These are phyloP conservation scores for Scaptodrosophila lebanonensis DNA, from an alignment of 1,140 invertebrate species.

Conservation along the genomic window DNA sequence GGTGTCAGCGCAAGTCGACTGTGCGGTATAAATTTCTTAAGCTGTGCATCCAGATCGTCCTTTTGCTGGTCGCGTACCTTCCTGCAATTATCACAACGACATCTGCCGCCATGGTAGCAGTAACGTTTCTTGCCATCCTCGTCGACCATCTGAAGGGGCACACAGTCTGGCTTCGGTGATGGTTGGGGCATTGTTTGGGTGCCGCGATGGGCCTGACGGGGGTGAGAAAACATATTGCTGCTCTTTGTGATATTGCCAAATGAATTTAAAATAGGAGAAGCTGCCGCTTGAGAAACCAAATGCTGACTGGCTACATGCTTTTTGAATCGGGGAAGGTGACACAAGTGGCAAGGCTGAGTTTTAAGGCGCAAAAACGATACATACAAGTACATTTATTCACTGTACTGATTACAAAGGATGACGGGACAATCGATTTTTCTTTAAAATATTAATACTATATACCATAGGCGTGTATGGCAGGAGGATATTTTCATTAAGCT, in stretches of 20 bases:
- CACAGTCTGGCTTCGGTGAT: conserved; percentile 12
- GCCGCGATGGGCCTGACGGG: conserved; percentile 3
- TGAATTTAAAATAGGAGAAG: conserved; percentile 2
- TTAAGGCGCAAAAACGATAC: no score
- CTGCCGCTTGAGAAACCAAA: no score
- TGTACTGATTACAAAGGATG: no score
- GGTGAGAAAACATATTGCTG: conserved; percentile 34
- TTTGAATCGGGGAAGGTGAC: no score
- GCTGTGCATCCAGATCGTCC: conserved; percentile 35
- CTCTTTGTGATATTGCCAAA: neutral
- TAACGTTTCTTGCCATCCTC: conserved; percentile 46
- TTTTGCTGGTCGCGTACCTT: conserved; percentile 15
- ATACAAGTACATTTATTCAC: no score
- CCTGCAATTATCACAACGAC: conserved; percentile 34
- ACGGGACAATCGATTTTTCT: no score
- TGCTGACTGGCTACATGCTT: no score
- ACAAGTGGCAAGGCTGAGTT: no score
- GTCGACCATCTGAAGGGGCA: conserved; percentile 45
- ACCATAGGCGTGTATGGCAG: no score
- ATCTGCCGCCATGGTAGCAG: conserved; percentile 62
- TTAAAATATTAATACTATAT: no score
- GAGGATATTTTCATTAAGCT: no score
- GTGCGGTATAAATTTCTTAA: conserved; percentile 22
- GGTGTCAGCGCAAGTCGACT: conserved; percentile 29
- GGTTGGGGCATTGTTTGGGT: conserved; percentile 47